Percentiles rank a stretch among this genome's conserved stretches.
Conservation (phyloP, 2,888 invertebrate species). For the Nomada ruficornis region DNA sequence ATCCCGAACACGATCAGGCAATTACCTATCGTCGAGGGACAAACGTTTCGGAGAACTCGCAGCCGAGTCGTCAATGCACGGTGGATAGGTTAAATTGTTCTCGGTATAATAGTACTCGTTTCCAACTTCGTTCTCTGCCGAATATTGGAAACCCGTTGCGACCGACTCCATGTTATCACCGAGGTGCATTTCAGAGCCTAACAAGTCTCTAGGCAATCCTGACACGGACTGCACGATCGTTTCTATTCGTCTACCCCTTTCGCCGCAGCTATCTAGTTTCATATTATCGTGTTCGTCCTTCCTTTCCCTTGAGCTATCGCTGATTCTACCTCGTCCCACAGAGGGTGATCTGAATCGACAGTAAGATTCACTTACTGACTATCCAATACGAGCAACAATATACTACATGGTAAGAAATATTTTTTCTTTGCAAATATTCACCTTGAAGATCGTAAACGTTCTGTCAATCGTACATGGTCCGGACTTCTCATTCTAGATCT, state of each 20-base stretch:
- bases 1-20: slow-evolving; percentile 10
- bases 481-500: slow-evolving; percentile 69
- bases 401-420: background rate
- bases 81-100: slow-evolving; percentile 82
- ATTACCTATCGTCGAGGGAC: slow-evolving; percentile 86
- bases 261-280: slow-evolving; percentile 60
- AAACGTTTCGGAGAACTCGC: slow-evolving; percentile 86
- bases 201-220: slow-evolving; percentile 61
- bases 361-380: slow-evolving; percentile 24
- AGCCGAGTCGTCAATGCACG: slow-evolving; percentile 79
- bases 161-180: slow-evolving; percentile 65
- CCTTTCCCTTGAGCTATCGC: slow-evolving; percentile 63
- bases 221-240: slow-evolving; percentile 80
- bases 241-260: slow-evolving; percentile 78
- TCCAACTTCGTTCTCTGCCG: slow-evolving; percentile 71
- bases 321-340: slow-evolving; percentile 64
- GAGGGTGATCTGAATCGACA: slow-evolving; percentile 71
- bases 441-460: slow-evolving; percentile 77
- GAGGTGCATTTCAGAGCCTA: slow-evolving; percentile 70
- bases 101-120: slow-evolving; percentile 81
- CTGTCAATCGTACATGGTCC: slow-evolving; percentile 64
- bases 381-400: background rate
- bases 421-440: slow-evolving; percentile 42
- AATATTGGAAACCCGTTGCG: slow-evolving; percentile 74
- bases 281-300: slow-evolving; percentile 68